Percentiles rank a stretch among this genome's conserved stretches.
These are phyloP conservation scores for Meandrina meandrites DNA, from an alignment of 92 coral and sea anemone species.

Conservation along the genomic window DNA sequence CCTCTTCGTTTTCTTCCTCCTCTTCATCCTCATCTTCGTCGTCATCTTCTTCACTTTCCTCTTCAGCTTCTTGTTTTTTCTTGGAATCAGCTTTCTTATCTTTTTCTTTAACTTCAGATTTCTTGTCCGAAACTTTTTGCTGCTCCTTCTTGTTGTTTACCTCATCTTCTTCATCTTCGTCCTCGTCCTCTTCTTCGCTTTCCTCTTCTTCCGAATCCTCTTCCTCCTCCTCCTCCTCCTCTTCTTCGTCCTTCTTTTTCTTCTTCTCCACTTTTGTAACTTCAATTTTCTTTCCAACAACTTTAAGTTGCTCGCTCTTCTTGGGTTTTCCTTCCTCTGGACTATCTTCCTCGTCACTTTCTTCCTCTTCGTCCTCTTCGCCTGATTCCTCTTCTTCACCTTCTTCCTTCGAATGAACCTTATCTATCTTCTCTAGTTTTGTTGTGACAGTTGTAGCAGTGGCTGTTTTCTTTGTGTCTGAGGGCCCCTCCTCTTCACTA, in stretches of 20 bases:
- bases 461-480: neutral
- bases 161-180: slow-evolving; percentile 13
- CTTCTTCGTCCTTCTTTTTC: slow-evolving; percentile 29
- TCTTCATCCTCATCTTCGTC: slow-evolving; percentile 22
- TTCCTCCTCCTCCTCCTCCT: slow-evolving; percentile 5
- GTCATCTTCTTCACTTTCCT: slow-evolving; percentile 45
- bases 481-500: slow-evolving; percentile 42
- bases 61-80: slow-evolving; percentile 12
- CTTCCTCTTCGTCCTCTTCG: slow-evolving; percentile 36
- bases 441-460: slow-evolving; percentile 1
- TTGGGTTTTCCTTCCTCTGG: slow-evolving; percentile 22
- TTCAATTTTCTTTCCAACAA: slow-evolving; percentile 39
- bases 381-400: slow-evolving; percentile 52
- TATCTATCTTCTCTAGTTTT: slow-evolving; percentile 11
- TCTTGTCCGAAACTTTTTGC: neutral
- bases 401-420: slow-evolving; percentile 16
- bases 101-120: neutral
- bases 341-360: slow-evolving; percentile 38
- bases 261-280: slow-evolving; percentile 21
- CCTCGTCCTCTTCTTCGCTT: slow-evolving; percentile 18
- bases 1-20: slow-evolving; percentile 30
- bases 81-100: slow-evolving; percentile 10
- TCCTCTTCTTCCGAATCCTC: slow-evolving; percentile 13
- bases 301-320: slow-evolving; percentile 25
- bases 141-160: neutral